Conservation (phyloP, 2,888 invertebrate genomes). For the Muschampia staudingeri region DNA sequence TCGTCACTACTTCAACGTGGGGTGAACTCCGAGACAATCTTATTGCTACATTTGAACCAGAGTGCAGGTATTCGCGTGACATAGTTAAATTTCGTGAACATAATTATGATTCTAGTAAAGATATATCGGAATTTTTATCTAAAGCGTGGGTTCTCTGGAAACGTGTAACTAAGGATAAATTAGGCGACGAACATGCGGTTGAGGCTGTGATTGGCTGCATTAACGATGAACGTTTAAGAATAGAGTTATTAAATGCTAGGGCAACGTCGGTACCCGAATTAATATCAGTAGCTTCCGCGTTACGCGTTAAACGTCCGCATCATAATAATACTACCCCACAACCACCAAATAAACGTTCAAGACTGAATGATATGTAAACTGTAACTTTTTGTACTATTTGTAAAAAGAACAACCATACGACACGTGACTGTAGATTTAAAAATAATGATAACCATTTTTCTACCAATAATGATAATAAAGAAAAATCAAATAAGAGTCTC, state of each 20-base stretch:
- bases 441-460: too few species aligned
- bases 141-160: neutral
- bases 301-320: too few species aligned
- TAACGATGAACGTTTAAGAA: conserved; percentile 67
- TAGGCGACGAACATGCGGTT: neutral
- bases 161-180: neutral
- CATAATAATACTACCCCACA: too few species aligned
- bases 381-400: too few species aligned
- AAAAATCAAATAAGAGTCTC: too few species aligned
- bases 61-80: neutral
- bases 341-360: too few species aligned
- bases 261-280: neutral
- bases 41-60: neutral
- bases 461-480: too few species aligned
- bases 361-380: too few species aligned
- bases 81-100: neutral
- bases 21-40: neutral
- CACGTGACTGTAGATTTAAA: too few species aligned
- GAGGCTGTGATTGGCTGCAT: conserved; percentile 60
- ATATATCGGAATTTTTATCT: neutral
- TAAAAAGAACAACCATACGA: too few species aligned
- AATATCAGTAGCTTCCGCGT: neutral
- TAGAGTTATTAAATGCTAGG: conserved; percentile 37
- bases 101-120: neutral
- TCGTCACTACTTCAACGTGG: neutral